Base-by-base conservation (phyloP, 2,113 vertebrate species). In the Fulica atra region DNA sequence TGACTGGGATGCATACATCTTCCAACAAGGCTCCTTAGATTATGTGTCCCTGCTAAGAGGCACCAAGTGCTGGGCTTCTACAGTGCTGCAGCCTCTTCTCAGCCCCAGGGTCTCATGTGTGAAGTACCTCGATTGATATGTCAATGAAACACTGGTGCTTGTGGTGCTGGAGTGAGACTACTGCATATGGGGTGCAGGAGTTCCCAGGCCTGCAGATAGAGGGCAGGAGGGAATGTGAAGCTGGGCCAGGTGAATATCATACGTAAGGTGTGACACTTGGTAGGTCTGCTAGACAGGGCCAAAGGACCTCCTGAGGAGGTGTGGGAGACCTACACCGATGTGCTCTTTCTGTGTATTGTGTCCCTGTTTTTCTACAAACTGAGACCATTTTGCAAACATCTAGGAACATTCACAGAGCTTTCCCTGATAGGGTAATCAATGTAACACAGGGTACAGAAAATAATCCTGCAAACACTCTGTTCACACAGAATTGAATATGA, bases 131-230 rank as follows among this genome's bases (percentile, higher is more conserved):
- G 33, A 36, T 16, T 19, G 59, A 18, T 0, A 36, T 1, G 20
- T 44, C 29, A 35, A 21, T 2, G 6, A 90, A 85, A 35, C 73
- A 33, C 9, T 44, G 19, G 69, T 10, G 36, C 15, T 69, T 70
- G 33, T 44, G 33, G 9, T 53, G 44, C 35, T 71, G 61, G 17
- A 57, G 21, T n/a, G 6, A 60, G 10, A 56, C 3, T 35, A 16
- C 11, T 46, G 35, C 21, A 1, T 5, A 0, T 0, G 4, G 13
- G 9, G 13, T 59, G 31, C 36, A 59, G n/a, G 63, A 53, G 38
- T 25, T 68, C 23, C n/a, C 66, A 60, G 28, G 28, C 19, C 36
- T 54, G 20, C 33, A 40, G 48, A n/a, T 29, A 69, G 35, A 65
- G 13, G 17, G 11, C 16, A 63, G 38, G 63, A 80, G 13, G 17